Evolutionary conservation across 2,888 invertebrate genomes (phyloP), one percentile per base, ranked within the genome.

Genomic region (Phyto melanocephala): DNA sequence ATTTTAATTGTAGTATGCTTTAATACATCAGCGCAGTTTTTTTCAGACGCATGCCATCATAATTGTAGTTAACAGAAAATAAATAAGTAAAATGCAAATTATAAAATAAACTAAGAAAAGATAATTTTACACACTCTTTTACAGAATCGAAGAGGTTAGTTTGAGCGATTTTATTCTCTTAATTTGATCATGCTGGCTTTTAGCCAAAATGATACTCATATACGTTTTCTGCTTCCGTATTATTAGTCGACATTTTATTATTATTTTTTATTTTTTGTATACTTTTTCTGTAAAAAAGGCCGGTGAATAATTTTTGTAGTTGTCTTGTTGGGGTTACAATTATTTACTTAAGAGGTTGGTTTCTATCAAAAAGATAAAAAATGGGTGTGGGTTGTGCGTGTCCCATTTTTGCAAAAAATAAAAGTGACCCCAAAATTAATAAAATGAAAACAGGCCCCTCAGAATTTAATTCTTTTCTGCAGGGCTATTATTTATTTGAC

Each of bases 11-110:
- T 62, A 54, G 42, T 60, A 77, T 54, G 70, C 60, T 70, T 37
- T 35, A 70, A 60, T 68, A 67, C 47, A 67, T 45, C n/a, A 77
- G 13, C 62, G 67, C 68, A 72, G 24, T 76, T 62, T 65, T 50
- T 65, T 71, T 62, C 77, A 68, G 54, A 60, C 77, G 77, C 77
- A 77, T 77, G 81, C 71, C 77, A 77, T 80, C 63, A 50, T 81
- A 81, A 81, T 81, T 81, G 65, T 40, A 37, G 72, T 60, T 72
- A 68, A 68, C 45, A 47, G 2, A 70, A 70, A 62, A 77, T 60
- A 45, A 40, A 68, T 54, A 52, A 70, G 54, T 47, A 68, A 40
- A 65, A 40, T 50, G 35, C 35, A 70, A 35, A 52, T 62, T 68
- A 33, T 35, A 33, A 70, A 62, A 42, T 45, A 37, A 54, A 77